Base-by-base conservation (phyloP, 1,140 invertebrate genomes). In the Vanessa tameamea region DNA sequence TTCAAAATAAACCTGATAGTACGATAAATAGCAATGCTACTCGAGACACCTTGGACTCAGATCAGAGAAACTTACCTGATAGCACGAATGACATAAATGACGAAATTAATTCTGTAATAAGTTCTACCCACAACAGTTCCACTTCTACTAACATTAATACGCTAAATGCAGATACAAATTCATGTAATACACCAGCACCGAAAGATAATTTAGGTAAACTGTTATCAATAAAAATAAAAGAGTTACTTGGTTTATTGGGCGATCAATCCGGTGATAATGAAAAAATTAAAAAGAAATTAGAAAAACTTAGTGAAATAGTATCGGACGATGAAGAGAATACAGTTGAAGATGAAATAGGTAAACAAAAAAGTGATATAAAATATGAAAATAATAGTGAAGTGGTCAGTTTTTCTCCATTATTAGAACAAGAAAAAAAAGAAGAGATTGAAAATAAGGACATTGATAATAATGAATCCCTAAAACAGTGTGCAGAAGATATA, bases 161-260 rank as follows among this genome's bases (percentile, higher is more conserved):
- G 48, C 13, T 51, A 1, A 51, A 26, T 64, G 12, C 53, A 55
- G 73, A 78, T 26, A 13, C 69, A 47, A 69, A 15, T 75, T 73
- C 78, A 50, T 78, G 79, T 16, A 55, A 63, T 47, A 76, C 64
- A 72, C 73, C 83, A 13, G 69, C 51, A 59, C 57, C 47, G 43
- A 59, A 80, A 14, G 82, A 86, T 66, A 81, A 84, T 14, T 79
- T 92, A 47, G 85, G 82, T 6, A 91, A 80, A 70, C 76, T 93
- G 51, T 84, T 93, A 53, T 83, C 93, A 71, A 80, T 92, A 82
- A 92, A 89, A 85, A 89, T 90, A 68, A 87, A 90, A 76, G 79
- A 91, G 75, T 80, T 90, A 48, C 79, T 91, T 72, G 83, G 76
- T 59, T 82, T 87, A 74, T 72, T 87, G 66, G 79, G 76, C 16